Evolutionary conservation across 1,140 invertebrate species (phyloP).

Genomic region (Pseudomyrmex gracilis): DNA sequence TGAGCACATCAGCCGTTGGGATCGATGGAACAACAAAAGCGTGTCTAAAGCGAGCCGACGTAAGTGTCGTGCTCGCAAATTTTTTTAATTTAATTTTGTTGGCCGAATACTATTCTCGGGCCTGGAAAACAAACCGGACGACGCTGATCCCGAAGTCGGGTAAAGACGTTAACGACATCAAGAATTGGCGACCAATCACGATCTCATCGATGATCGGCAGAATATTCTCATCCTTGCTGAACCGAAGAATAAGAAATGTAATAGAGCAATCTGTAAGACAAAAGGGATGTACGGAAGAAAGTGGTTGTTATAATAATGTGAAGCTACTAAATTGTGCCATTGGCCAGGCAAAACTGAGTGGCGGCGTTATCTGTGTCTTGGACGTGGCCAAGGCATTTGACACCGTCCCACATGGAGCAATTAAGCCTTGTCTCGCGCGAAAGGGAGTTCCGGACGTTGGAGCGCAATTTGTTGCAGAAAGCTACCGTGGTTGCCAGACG

Average conservation of each 20-base stretch:
- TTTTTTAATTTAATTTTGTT: conserved; percentile 58
- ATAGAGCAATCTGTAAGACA: conserved; percentile 6
- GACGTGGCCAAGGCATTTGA: neutral
- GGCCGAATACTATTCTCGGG: conserved; percentile 2
- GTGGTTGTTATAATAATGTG: conserved; percentile 61
- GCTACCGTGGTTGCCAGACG: neutral
- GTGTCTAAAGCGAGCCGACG: neutral
- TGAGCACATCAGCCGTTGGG: neutral
- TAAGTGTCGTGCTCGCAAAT: neutral
- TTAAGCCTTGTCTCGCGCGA: rapidly evolving
- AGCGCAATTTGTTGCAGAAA: rapidly evolving
- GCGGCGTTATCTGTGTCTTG: neutral
- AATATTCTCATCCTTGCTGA: conserved; percentile 54
- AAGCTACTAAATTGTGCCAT: conserved; percentile 14
- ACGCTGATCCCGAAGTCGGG: conserved; percentile 68
- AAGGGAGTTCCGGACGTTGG: neutral
- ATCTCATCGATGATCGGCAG: conserved; percentile 54
- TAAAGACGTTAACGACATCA: conserved; percentile 25
- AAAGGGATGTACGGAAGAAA: conserved; percentile 64
- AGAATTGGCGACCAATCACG: conserved; percentile 73
- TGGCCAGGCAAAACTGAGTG: neutral
- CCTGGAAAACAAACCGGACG: conserved; percentile 66
- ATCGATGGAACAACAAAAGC: neutral
- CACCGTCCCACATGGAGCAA: neutral
- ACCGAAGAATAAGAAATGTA: neutral